Evolutionary conservation across 2,797 vertebrate genomes (phyloP).

Genomic region (Tiaroga cobitis): DNA sequence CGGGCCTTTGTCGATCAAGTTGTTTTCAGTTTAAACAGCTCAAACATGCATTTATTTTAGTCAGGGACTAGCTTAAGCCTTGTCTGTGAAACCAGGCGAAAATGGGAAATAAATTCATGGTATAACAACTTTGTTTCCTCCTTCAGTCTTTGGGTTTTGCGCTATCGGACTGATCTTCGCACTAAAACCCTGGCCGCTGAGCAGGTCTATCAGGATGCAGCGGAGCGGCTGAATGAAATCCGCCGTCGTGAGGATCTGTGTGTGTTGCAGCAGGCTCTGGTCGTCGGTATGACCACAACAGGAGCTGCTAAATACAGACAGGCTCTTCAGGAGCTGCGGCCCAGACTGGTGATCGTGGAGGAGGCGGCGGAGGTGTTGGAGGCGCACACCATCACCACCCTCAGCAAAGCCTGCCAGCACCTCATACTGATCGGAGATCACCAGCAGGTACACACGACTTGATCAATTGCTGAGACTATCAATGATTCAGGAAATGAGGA

Average conservation of each 20-base stretch:
- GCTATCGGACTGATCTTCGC: slow-evolving; percentile 80
- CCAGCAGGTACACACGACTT: slow-evolving; percentile 84
- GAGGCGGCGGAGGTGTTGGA: slow-evolving; percentile 96
- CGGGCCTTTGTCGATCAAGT: too few relatives aligned
- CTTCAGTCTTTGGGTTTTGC: slow-evolving; percentile 85
- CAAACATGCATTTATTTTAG: too few relatives aligned
- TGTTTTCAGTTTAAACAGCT: too few relatives aligned
- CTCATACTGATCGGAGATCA: slow-evolving; percentile 97
- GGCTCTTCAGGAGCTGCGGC: slow-evolving; percentile 84
- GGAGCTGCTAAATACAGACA: slow-evolving; percentile 91
- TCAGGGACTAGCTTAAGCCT: too few relatives aligned
- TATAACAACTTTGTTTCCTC: slow-evolving; percentile 26
- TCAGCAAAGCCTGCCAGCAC: slow-evolving; percentile 88
- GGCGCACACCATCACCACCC: slow-evolving; percentile 91
- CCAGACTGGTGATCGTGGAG: slow-evolving; percentile 88
- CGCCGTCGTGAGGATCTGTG: slow-evolving; percentile 81
- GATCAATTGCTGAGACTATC: background rate
- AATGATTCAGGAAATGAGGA: background rate
- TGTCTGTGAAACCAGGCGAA: too few relatives aligned
- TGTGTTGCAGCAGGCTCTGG: slow-evolving; percentile 79
- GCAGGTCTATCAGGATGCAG: slow-evolving; percentile 79
- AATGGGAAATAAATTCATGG: too few relatives aligned
- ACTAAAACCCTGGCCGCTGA: slow-evolving; percentile 71
- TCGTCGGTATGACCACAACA: slow-evolving; percentile 97
- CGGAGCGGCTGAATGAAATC: slow-evolving; percentile 83